Percentiles rank a stretch among this genome's conserved stretches.
Evolutionary conservation across 2,888 invertebrate genomes (phyloP).

Genomic region (Carcina quercana): DNA sequence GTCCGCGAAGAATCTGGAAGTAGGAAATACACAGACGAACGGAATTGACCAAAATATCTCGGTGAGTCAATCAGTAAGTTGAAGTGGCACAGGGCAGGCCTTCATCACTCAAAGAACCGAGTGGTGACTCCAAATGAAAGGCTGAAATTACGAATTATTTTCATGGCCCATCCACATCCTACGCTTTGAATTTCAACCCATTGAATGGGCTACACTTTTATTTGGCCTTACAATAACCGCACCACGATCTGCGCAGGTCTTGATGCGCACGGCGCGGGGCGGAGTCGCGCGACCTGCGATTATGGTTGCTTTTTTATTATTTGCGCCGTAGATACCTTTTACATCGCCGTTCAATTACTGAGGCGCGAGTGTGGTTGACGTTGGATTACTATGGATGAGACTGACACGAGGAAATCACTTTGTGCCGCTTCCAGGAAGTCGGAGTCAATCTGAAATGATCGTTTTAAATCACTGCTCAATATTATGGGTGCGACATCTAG

Average conservation of each 20-base stretch:
- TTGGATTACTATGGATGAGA: conserved; percentile 32
- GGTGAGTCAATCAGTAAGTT: too few relatives aligned
- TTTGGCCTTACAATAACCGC: conserved; percentile 22
- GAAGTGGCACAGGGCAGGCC: too few relatives aligned
- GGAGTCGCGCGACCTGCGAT: conserved; percentile 61
- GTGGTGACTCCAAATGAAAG: too few relatives aligned
- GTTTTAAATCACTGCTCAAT: too few relatives aligned
- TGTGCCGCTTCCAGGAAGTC: too few relatives aligned
- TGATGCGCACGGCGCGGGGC: conserved; percentile 35
- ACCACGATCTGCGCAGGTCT: conserved; percentile 30
- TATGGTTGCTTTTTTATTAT: conserved; percentile 57
- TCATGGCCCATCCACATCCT: conserved; percentile 27
- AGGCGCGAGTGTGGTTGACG: conserved; percentile 45
- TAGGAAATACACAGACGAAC: too few relatives aligned
- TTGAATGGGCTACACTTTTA: conserved; percentile 60
- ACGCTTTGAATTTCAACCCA: conserved; percentile 43
- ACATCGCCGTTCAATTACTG: conserved; percentile 73
- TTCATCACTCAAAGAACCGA: too few relatives aligned
- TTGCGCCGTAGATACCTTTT: conserved; percentile 71
- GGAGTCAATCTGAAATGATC: too few relatives aligned
- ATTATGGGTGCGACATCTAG: too few relatives aligned
- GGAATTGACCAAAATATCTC: too few relatives aligned
- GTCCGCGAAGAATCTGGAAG: too few relatives aligned
- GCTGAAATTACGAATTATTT: conserved; percentile 12
- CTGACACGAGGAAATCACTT: too few relatives aligned